Evolutionary conservation across 2,888 invertebrate species (phyloP).

Genomic region (Frankliniella intonsa): DNA sequence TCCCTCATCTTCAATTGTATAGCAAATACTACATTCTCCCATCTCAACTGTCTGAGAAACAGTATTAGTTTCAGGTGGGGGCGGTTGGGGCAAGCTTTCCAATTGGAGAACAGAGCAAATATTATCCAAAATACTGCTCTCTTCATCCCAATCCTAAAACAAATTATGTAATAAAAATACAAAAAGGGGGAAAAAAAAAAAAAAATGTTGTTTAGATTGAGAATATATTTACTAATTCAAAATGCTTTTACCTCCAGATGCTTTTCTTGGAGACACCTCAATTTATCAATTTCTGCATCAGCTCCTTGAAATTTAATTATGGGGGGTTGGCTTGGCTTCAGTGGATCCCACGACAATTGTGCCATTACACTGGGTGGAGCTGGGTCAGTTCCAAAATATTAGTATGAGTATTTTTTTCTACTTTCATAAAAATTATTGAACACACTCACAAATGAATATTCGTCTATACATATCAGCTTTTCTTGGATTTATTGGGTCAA

Average conservation of each 20-base stretch:
- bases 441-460: neutral
- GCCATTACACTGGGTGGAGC: slow-evolving; percentile 1
- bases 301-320: slow-evolving; percentile 5
- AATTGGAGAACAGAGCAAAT: neutral
- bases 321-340: neutral
- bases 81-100: neutral
- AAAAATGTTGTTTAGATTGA: neutral
- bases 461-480: slow-evolving; percentile 8
- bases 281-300: neutral
- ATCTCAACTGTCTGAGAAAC: neutral
- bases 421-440: neutral
- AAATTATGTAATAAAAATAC: neutral
- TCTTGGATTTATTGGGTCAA: neutral
- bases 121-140: neutral
- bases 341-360: neutral
- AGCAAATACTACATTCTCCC: neutral
- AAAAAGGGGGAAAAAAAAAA: slow-evolving; percentile 25
- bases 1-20: neutral
- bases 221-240: neutral
- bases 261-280: neutral
- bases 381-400: neutral
- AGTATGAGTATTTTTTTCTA: too few relatives aligned
- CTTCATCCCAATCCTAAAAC: neutral
- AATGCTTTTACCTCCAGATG: neutral
- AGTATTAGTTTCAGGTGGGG: neutral